Evolutionary conservation across 2,888 invertebrate genomes (phyloP), one percentile per base, ranked within the genome.

Genomic region (Spilosoma lubricipeda): DNA sequence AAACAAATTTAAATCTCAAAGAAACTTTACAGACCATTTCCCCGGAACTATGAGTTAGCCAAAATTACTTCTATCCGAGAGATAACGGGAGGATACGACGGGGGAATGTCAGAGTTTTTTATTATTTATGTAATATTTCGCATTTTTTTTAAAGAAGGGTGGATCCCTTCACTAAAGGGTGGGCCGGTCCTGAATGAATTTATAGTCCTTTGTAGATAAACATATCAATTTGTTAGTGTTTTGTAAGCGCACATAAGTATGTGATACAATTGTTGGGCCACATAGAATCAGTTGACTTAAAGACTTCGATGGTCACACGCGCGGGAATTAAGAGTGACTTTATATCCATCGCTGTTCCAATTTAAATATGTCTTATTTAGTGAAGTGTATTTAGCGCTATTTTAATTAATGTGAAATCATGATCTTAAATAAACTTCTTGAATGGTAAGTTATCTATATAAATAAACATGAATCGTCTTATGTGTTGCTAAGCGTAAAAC

Each of bases 151-250:
- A 95, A 89, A 92, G 92, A 93, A 95, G 95, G 95, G 95, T 93
- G 94, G 90, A 89, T 92, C 95, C 95, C 95, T 90, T 92, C 85
- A 85, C 90, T 93, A 95, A 95, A 95, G 95, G 95, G 95, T 95
- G 95, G 93, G 94, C 92, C 86, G 80, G 85, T 77, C 75, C 84
- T 92, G 93, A 94, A 94, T 95, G 94, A 94, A 92, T 94, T 95
- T 95, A 94, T 94, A 91, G 93, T 92, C 89, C 92, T 92, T 90
- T 93, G 94, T 94, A 95, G 95, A 95, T 95, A 95, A 95, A 95
- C 95, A 95, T 95, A 95, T 95, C 95, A 95, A 95, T 95, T 95
- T 95, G 95, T 95, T 94, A 91, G 93, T 94, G 94, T 93, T 95
- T 95, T 95, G 95, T 95, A 91, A 91, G 90, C 85, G 86, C 20